phyloP scores from a whole-genome alignment of 2,113 vertebrate species.

The Potamarius usumacintae region DNA sequence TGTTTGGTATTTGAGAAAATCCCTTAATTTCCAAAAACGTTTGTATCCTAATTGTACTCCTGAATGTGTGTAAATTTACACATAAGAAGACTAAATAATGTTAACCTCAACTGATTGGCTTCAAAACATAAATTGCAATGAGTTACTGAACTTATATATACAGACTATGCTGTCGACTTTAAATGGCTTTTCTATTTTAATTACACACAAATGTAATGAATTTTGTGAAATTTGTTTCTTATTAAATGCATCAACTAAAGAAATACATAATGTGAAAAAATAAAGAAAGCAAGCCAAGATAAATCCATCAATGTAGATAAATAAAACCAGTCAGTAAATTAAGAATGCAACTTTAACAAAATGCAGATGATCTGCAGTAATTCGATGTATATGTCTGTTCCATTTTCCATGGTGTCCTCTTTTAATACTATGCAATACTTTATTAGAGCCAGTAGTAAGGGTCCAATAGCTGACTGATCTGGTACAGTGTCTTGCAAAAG shows the following conservation, averaged over 20 bases:
- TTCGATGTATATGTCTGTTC: background rate
- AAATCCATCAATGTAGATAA: background rate
- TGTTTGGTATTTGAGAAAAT: background rate
- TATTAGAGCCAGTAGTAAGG: background rate
- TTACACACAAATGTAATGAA: background rate
- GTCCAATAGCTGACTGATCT: background rate
- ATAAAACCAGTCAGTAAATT: background rate
- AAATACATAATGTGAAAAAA: background rate
- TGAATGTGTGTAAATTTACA: background rate
- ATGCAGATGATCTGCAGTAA: background rate
- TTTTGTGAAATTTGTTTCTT: background rate
- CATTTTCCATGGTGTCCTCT: background rate
- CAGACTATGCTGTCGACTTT: background rate
- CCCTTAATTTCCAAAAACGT: background rate
- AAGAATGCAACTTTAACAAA: background rate
- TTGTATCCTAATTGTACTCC: background rate
- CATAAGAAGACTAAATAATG: background rate
- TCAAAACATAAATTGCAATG: background rate
- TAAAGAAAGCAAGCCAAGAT: background rate
- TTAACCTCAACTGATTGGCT: background rate
- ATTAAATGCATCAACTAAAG: background rate
- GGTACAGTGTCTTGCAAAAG: background rate
- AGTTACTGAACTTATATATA: background rate
- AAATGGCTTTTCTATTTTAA: background rate
- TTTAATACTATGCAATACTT: background rate